Evolutionary conservation across 2,888 invertebrate genomes (phyloP).

Genomic region (Ichneumoninae sp.): DNA sequence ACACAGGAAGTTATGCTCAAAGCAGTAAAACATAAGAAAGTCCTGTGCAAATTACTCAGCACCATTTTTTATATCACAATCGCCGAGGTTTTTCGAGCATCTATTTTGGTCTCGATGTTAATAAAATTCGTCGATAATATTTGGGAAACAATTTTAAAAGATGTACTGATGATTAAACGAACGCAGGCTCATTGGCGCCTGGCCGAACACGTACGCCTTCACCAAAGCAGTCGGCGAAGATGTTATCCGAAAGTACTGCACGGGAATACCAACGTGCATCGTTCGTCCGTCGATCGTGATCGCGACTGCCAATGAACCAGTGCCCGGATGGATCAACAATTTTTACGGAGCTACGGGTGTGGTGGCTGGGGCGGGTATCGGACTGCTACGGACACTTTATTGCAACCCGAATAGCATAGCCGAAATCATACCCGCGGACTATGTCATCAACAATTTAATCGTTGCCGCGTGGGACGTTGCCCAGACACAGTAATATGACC

Average conservation of each 20-base stretch:
- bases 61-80: no score
- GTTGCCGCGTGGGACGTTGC: conserved; percentile 86
- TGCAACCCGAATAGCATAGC: conserved; percentile 86
- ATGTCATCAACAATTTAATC: conserved; percentile 87
- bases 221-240: conserved; percentile 91
- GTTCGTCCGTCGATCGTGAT: conserved; percentile 89
- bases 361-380: conserved; percentile 85
- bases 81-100: no score
- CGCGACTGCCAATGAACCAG: conserved; percentile 83
- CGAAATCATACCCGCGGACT: conserved; percentile 90
- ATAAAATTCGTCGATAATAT: not conserved
- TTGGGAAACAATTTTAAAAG: no score
- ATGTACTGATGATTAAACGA: not conserved
- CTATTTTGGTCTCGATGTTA: not conserved
- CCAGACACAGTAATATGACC: conserved; percentile 71
- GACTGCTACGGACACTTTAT: conserved; percentile 87
- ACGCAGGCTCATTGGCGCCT: conserved; percentile 85
- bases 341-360: conserved; percentile 89
- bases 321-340: conserved; percentile 89
- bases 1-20: no score
- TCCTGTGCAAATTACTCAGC: no score
- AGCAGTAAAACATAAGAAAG: no score
- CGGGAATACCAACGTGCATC: conserved; percentile 88
- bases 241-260: conserved; percentile 85
- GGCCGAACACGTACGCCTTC: conserved; percentile 91